These are phyloP conservation scores for Tenthredo distinguenda DNA, from an alignment of 2,888 invertebrate species.

Conservation along the genomic window DNA sequence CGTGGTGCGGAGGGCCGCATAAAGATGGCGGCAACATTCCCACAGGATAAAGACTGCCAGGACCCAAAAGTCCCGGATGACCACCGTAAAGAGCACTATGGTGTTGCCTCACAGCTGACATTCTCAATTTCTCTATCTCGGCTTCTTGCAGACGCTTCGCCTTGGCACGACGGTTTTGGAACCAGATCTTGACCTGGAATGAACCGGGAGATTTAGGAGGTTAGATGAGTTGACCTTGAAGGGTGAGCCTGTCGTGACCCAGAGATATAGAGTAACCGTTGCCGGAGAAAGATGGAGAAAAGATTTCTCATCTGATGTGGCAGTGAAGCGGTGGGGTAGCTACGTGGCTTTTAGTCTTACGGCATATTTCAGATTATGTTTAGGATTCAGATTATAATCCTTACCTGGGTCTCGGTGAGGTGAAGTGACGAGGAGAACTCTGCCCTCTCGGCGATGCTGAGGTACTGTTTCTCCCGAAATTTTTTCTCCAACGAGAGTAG, in stretches of 20 bases:
- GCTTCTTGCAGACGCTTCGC: constrained; percentile 98
- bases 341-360: constrained; percentile 46
- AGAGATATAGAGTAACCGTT: neutral
- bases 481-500: constrained; percentile 96
- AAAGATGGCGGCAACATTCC: constrained; percentile 66
- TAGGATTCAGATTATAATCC: constrained; percentile 38
- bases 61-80: constrained; percentile 71
- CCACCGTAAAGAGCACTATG: constrained; percentile 73
- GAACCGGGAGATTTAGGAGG: constrained; percentile 52
- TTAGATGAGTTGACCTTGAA: constrained; percentile 36
- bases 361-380: constrained; percentile 45
- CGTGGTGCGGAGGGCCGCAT: constrained; percentile 66
- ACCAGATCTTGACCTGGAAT: constrained; percentile 93
- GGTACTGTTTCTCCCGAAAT: constrained; percentile 97
- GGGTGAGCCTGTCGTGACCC: neutral
- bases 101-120: constrained; percentile 82
- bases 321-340: neutral
- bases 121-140: constrained; percentile 97
- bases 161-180: constrained; percentile 97
- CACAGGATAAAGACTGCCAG: constrained; percentile 72
- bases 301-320: constrained; percentile 24
- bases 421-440: constrained; percentile 97
- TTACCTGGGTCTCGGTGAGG: constrained; percentile 94
- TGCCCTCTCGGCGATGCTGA: constrained; percentile 98
- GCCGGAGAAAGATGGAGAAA: neutral